Percentiles rank a stretch among this genome's conserved stretches.
Evolutionary conservation across 2,797 vertebrate species (phyloP).

Genomic region (Myotis findleyi): DNA sequence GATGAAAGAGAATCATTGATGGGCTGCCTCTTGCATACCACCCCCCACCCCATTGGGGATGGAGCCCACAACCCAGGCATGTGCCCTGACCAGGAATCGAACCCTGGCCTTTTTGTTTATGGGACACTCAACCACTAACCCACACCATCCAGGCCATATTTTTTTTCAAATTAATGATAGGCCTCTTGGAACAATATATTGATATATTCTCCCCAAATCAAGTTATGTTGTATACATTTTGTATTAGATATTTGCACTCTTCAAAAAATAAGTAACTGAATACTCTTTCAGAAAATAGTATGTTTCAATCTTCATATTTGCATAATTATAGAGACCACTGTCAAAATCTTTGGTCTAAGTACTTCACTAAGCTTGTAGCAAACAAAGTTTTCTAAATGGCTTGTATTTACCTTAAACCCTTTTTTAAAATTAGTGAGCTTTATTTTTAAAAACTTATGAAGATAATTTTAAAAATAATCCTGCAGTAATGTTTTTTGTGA

Average conservation of each 20-base stretch:
- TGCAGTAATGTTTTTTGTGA: constrained; percentile 43
- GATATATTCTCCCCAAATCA: constrained; percentile 27
- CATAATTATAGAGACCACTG: neutral
- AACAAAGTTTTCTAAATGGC: constrained; percentile 37
- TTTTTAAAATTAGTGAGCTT: constrained; percentile 32
- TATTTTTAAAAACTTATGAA: constrained; percentile 35
- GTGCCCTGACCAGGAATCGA: too few relatives aligned
- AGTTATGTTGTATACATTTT: neutral
- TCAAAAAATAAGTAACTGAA: constrained; percentile 31
- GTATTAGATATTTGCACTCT: neutral
- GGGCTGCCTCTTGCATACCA: too few relatives aligned
- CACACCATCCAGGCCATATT: neutral
- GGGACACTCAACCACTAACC: too few relatives aligned
- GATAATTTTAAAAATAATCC: constrained; percentile 36
- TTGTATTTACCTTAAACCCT: neutral
- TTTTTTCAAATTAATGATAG: constrained; percentile 43
- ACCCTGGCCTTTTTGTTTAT: too few relatives aligned
- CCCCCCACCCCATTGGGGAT: too few relatives aligned
- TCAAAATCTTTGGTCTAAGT: constrained; percentile 34
- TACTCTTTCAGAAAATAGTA: constrained; percentile 42
- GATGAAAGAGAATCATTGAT: too few relatives aligned
- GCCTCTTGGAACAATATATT: neutral
- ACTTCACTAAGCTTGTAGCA: neutral
- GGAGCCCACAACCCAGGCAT: too few relatives aligned
- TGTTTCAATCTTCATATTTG: neutral